phyloP scores from a whole-genome alignment of 2,888 invertebrate genomes.

The Cataglyphis altisquamis region DNA sequence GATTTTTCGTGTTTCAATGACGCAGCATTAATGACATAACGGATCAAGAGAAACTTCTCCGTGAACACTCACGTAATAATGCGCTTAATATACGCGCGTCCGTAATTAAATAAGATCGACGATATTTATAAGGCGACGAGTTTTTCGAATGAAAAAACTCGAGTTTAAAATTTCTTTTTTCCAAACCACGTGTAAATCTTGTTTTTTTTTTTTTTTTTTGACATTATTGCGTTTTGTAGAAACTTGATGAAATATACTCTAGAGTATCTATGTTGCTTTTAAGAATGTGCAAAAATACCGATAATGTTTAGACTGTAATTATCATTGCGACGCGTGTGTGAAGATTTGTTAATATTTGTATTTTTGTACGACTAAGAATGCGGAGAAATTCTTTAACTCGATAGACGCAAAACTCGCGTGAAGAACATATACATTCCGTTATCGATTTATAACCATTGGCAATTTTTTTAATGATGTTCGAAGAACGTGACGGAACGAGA shows the following conservation, averaged over 20 bases:
- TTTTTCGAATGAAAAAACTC: not conserved
- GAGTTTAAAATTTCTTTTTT: not conserved
- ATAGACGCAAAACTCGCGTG: not conserved
- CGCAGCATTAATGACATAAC: slow-evolving; percentile 46
- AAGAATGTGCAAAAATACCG: not conserved
- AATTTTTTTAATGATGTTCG: not conserved
- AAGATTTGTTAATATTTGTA: slow-evolving; percentile 8
- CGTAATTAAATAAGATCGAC: slow-evolving; percentile 29
- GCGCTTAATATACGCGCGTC: slow-evolving; percentile 21
- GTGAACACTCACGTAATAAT: slow-evolving; percentile 40
- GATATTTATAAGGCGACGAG: not conserved
- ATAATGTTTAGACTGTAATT: not conserved
- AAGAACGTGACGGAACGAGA: slow-evolving; percentile 5
- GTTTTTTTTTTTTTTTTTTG: not conserved
- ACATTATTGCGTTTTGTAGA: too few relatives aligned
- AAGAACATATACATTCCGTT: not conserved
- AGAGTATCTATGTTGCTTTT: not conserved
- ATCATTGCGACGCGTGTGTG: not conserved
- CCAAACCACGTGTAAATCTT: not conserved
- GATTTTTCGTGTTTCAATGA: slow-evolving; percentile 19
- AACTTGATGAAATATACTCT: not conserved
- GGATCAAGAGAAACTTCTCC: slow-evolving; percentile 29
- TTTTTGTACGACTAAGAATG: not conserved
- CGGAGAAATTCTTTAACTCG: not conserved
- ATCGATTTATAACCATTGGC: not conserved